Evolutionary conservation across 1,140 invertebrate species (phyloP).

Genomic region (Chrysomallon squamiferum): DNA sequence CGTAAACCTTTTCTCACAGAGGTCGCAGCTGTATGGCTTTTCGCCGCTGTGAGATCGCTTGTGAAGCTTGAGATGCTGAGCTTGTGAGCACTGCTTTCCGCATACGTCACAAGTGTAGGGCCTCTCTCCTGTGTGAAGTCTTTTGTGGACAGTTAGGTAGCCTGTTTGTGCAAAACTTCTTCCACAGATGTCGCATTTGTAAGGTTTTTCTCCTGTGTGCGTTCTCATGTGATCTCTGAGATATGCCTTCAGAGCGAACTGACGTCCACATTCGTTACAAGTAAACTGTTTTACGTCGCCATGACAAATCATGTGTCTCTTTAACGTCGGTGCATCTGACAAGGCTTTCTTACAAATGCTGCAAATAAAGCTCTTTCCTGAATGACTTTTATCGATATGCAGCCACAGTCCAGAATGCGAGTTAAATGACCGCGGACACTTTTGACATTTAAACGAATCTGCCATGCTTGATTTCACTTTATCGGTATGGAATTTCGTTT

Average conservation of each 20-base stretch:
- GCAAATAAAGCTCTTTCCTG: neutral
- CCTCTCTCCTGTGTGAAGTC: conserved; percentile 70
- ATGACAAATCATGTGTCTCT: conserved; percentile 89
- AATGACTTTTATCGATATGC: conserved; percentile 57
- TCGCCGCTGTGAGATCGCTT: conserved; percentile 22
- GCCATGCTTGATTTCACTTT: too few species aligned
- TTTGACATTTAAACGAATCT: too few species aligned
- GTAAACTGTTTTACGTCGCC: conserved; percentile 95
- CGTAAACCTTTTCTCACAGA: conserved; percentile 26
- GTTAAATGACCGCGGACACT: too few species aligned
- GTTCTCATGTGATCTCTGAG: conserved; percentile 50
- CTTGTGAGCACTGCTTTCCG: conserved; percentile 66
- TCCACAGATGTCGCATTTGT: conserved; percentile 85
- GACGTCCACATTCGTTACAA: conserved; percentile 78
- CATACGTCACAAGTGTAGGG: conserved; percentile 70
- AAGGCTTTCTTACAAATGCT: neutral
- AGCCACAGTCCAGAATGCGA: too few species aligned
- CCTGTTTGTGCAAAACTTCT: conserved; percentile 67
- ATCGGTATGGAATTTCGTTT: too few species aligned
- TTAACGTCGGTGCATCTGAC: conserved; percentile 70
- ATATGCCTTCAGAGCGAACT: conserved; percentile 75
- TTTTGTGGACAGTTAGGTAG: neutral
- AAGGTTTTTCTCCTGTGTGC: conserved; percentile 85
- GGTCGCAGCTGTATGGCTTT: conserved; percentile 30
- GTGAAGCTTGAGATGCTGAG: conserved; percentile 73